Base-by-base conservation (phyloP, 2,888 invertebrate species). In the Calameuta filiformis region DNA sequence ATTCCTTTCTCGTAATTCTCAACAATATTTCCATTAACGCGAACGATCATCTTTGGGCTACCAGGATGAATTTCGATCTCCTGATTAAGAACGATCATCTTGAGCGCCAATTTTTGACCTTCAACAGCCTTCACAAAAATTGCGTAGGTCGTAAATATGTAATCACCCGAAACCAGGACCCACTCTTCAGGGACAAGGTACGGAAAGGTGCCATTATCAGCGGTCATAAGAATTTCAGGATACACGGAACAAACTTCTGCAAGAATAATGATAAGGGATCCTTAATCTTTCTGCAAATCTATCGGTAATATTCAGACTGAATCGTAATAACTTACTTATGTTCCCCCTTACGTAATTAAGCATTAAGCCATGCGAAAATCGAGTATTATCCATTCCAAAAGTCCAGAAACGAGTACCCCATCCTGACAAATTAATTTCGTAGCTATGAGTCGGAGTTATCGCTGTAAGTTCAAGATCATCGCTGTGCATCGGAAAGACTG, bases 131-230 rank as follows among this genome's bases (percentile, higher is more conserved):
- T 92, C 0, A 88, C 88, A 78, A 89, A 91, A 73, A 92, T 78
- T 12, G 89, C 90, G 69, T 87, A 90, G 33, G 87, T 84, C 37
- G 87, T 82, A 12, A 85, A 73, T 1, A 81, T 74, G 56, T 83
- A 78, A 80, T 92, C 89, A 6, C 89, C 91, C 12, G 90, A 83
- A 56, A 89, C 82, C 69, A 91, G 79, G 1, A 88, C 89, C 92
- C 92, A 92, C 11, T 90, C 84, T 1, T 85, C 80, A 1, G 87
- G 79, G 35, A 90, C 75, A 3, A 56, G 68, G 73, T 85, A 82
- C 3, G 84, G 79, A 33, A 88, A 77, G 9, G 80, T 77, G 4
- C 80, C 79, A 71, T 88, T 85, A 23, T 89, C 86, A 4, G 84
- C 79, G n/a, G 84, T 87, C 40, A 82, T 56, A 1, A 87, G 76